Evolutionary conservation across 2,113 vertebrate genomes (phyloP), one percentile per base, ranked within the genome.

Genomic region (Oxyruncus cristatus): DNA sequence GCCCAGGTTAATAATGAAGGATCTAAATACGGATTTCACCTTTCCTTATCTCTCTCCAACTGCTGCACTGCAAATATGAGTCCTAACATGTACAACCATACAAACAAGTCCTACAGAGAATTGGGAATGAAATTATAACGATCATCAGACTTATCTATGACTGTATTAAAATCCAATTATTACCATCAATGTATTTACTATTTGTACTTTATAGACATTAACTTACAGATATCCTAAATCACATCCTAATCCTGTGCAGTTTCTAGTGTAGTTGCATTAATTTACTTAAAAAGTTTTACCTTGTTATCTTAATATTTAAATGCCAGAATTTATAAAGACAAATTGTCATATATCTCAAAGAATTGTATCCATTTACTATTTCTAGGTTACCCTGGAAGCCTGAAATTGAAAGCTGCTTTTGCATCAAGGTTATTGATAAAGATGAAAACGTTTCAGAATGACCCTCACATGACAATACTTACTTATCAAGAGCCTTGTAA

Each of bases 401-500:
- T 9, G 53, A 79, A 87, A 61, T 1, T 20, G 32, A 75, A 80
- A 96, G 49, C 20, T 71, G 63, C 72, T 85, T 77, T 66, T 62
- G 42, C 55, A 52, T 12, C 53, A 28, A 70, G 10, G 7, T 46
- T 24, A 62, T 30, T 33, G 63, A 83, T 17, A 41, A 49, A 74
- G 9, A 35, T 32, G 9, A 35, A 47, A 83, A 11, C 12, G 22
- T 6, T 47, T 5, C 33, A 67, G 42, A 88, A 83, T 18, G 13
- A 18, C 18, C 21, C 56, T n/a, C 35, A 10, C 4, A 30, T 7
- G 16, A 52, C 47, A 78, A 52, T 26, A 99, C 99, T 98, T 95
- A 99, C 99, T 99, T 99, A 97, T 99, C 99, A 7, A 99, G 98
- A 47, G 99, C 99, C 95, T 99, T 99, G 97, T 99, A 99, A 95